Evolutionary conservation across 2,888 invertebrate genomes (phyloP).

Genomic region (Euclidia mi): DNA sequence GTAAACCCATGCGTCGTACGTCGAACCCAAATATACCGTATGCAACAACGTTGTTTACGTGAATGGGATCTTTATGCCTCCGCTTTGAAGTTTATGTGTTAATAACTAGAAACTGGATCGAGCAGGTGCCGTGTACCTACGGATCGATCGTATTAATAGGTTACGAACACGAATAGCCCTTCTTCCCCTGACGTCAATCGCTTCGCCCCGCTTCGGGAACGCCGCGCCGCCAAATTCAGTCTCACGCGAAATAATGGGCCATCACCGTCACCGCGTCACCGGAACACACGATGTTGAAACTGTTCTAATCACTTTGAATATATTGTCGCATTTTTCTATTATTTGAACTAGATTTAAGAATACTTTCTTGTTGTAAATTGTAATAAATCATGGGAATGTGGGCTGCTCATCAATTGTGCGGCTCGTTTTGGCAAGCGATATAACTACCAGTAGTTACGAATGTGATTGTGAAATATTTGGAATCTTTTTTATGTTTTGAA

Average conservation of each 20-base stretch:
- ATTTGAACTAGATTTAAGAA: constrained; percentile 45
- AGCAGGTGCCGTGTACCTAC: constrained; percentile 42
- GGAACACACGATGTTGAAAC: constrained; percentile 63
- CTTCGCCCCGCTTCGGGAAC: constrained; percentile 32
- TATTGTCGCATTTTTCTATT: constrained; percentile 51
- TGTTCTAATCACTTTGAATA: constrained; percentile 54
- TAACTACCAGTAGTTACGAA: too few relatives aligned
- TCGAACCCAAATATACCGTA: constrained; percentile 7
- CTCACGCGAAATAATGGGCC: constrained; percentile 65
- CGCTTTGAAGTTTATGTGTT: constrained; percentile 40
- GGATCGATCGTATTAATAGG: constrained; percentile 78
- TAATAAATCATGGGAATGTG: constrained; percentile 39
- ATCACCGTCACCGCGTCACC: constrained; percentile 51
- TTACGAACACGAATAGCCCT: constrained; percentile 79
- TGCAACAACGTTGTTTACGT: constrained; percentile 22
- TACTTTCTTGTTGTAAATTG: constrained; percentile 21
- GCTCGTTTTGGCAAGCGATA: too few relatives aligned
- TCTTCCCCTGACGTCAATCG: constrained; percentile 74
- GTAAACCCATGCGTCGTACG: background rate
- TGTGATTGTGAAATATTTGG: too few relatives aligned
- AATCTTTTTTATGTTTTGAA: too few relatives aligned
- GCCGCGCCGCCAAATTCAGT: constrained; percentile 70
- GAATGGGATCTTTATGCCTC: constrained; percentile 5
- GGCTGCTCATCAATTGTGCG: too few relatives aligned
- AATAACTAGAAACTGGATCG: constrained; percentile 36